Evolutionary conservation across 2,797 vertebrate genomes (phyloP).

Genomic region (Garrulus glandarius): DNA sequence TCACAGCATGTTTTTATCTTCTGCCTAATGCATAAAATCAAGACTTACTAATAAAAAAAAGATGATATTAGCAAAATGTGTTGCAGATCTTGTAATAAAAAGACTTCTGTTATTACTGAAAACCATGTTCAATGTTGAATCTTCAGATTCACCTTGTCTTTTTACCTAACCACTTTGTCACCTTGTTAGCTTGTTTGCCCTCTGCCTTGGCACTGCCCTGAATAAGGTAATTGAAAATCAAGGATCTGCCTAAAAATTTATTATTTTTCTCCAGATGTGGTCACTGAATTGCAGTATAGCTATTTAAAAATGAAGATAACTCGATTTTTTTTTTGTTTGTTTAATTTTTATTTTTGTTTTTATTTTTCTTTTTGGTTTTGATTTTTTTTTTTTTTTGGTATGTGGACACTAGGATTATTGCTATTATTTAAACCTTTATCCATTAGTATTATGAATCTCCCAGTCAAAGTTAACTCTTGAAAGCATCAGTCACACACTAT

Average conservation of each 20-base stretch:
- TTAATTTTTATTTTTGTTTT: background rate
- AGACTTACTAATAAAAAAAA: background rate
- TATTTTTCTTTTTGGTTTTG: background rate
- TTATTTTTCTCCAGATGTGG: background rate
- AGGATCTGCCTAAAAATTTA: background rate
- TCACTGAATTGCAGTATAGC: background rate
- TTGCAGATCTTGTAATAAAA: background rate
- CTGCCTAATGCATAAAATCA: background rate
- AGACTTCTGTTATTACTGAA: background rate
- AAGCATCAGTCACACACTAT: background rate
- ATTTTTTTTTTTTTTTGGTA: background rate
- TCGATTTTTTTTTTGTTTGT: background rate
- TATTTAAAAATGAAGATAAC: background rate
- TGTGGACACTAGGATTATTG: background rate
- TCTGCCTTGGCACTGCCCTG: background rate
- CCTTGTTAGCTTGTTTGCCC: background rate
- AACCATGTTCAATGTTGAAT: background rate
- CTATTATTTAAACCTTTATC: background rate
- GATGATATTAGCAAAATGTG: background rate
- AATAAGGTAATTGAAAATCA: background rate
- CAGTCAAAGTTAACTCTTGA: background rate
- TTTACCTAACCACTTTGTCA: background rate
- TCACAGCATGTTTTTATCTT: background rate
- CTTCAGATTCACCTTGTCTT: background rate
- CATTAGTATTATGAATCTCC: background rate